phyloP scores from a whole-genome alignment of 1,140 invertebrate species.

The Ectropis grisescens region DNA sequence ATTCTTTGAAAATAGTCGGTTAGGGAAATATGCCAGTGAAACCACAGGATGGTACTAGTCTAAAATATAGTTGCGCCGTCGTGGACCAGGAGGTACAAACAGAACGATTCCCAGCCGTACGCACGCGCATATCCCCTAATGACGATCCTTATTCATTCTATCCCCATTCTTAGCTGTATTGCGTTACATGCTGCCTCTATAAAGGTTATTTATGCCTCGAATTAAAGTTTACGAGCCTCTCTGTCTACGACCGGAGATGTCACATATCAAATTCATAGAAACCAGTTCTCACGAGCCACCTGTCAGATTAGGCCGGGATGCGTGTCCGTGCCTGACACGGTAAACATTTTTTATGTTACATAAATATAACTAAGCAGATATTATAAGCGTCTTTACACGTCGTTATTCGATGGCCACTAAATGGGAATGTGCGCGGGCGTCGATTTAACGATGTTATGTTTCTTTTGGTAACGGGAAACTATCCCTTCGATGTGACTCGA shows the following conservation, averaged over 20 bases:
- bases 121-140: constrained; percentile 29
- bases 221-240: constrained; percentile 45
- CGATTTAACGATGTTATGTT: no score
- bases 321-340: constrained; percentile 16
- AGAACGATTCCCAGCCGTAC: no score
- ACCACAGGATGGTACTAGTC: no score
- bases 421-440: no score
- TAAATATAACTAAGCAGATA: constrained; percentile 13
- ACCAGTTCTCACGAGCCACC: constrained; percentile 35
- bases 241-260: constrained; percentile 34
- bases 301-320: constrained; percentile 40
- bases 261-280: constrained; percentile 44
- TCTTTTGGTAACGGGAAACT: no score
- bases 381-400: constrained; percentile 6
- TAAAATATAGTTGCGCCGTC: no score
- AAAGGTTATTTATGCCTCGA: constrained; percentile 41
- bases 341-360: constrained; percentile 24
- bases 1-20: no score
- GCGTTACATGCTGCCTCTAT: constrained; percentile 33
- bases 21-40: no score
- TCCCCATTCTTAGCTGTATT: constrained; percentile 27
- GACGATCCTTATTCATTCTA: constrained; percentile 30
- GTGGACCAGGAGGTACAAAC: no score
- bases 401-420: no score
- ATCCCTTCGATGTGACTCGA: no score